Evolutionary conservation across 2,888 invertebrate genomes (phyloP).

Genomic region (Polymixis lichenea): DNA sequence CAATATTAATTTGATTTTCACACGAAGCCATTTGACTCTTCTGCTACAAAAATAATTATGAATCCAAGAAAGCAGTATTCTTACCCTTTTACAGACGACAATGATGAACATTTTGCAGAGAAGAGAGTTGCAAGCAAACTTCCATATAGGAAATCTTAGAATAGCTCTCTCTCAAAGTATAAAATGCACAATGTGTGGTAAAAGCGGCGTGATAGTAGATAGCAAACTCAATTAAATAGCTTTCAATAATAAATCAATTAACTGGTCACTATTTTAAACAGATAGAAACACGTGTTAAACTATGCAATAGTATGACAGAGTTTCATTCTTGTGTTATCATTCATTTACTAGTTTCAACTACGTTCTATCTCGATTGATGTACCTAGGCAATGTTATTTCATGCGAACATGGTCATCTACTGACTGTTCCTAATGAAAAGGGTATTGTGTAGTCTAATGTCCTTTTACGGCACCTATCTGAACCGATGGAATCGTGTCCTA

Average conservation of each 20-base stretch:
- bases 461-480: no score
- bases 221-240: constrained; percentile 27
- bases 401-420: background rate
- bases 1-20: background rate
- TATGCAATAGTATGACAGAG: constrained; percentile 46
- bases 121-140: background rate
- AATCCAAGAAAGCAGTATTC: background rate
- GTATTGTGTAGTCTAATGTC: no score
- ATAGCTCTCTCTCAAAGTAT: background rate
- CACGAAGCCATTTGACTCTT: background rate
- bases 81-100: background rate
- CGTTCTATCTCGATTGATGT: constrained; percentile 10
- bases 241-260: constrained; percentile 38
- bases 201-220: constrained; percentile 25
- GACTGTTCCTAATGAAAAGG: background rate
- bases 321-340: constrained; percentile 53
- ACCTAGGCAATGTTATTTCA: constrained; percentile 10
- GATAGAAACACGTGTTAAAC: constrained; percentile 42
- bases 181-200: constrained; percentile 7
- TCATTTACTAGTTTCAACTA: constrained; percentile 29
- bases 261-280: constrained; percentile 21
- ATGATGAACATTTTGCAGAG: background rate
- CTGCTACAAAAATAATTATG: background rate
- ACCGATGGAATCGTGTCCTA: no score
- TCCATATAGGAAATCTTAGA: constrained; percentile 6